Evolutionary conservation across 2,888 invertebrate genomes (phyloP).

Genomic region (Glyphotaelius pellucidus): DNA sequence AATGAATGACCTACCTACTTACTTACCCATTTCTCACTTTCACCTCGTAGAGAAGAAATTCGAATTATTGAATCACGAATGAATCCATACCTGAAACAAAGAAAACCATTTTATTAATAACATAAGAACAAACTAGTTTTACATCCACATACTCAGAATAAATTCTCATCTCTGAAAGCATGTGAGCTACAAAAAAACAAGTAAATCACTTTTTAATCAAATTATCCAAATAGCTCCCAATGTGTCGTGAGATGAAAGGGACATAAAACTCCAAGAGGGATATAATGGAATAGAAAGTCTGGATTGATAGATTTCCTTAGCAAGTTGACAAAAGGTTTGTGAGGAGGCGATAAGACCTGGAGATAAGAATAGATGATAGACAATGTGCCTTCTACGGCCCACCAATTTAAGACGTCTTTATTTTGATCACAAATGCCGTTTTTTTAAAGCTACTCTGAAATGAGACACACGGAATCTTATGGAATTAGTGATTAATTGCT

Average conservation of each 20-base stretch:
- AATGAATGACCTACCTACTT: no score
- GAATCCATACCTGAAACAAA: neutral
- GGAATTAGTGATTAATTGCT: neutral
- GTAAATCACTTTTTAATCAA: slow-evolving; percentile 11
- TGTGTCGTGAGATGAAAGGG: neutral
- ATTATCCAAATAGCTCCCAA: neutral
- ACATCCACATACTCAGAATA: neutral
- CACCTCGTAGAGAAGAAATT: neutral
- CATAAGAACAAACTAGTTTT: neutral
- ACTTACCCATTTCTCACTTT: no score
- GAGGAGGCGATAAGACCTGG: slow-evolving; percentile 6
- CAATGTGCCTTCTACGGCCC: neutral
- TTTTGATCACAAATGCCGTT: neutral
- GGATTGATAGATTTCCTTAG: slow-evolving; percentile 2
- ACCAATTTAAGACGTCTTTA: neutral
- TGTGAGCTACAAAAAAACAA: neutral
- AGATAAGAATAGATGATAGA: slow-evolving; percentile 3
- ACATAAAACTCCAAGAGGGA: neutral
- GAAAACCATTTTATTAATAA: neutral
- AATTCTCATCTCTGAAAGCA: neutral
- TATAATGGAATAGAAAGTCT: slow-evolving; percentile 12
- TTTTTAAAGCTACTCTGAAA: neutral
- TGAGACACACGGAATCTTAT: neutral
- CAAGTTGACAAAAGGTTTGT: slow-evolving; percentile 25
- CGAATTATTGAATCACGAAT: neutral